Percentiles rank a stretch among this genome's conserved stretches.
phyloP scores from a whole-genome alignment of 64 coral and sea anemone species.

The Pocillopora damicornis region DNA sequence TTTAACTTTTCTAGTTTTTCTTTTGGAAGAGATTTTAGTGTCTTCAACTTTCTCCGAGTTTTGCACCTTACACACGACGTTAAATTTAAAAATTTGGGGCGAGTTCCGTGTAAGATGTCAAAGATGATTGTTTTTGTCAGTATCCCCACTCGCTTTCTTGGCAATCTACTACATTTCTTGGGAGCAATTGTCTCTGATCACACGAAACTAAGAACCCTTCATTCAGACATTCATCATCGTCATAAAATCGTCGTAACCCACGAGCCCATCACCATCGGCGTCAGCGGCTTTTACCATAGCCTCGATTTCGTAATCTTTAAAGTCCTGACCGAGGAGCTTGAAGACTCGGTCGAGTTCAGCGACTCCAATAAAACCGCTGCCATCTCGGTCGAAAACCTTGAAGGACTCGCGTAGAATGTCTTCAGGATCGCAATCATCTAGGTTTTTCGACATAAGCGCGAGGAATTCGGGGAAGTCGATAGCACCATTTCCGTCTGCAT shows the following conservation, averaged over 20 bases:
- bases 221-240: conserved; percentile 83
- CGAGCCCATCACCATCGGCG: conserved; percentile 73
- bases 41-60: background rate
- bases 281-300: conserved; percentile 83
- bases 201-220: background rate
- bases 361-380: conserved; percentile 66
- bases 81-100: background rate
- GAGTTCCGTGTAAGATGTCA: background rate
- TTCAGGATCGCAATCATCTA: conserved; percentile 79
- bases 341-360: conserved; percentile 76
- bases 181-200: background rate
- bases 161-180: background rate
- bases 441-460: conserved; percentile 68
- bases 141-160: background rate
- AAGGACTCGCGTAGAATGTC: conserved; percentile 83
- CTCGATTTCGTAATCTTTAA: conserved; percentile 90
- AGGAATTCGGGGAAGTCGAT: conserved; percentile 97
- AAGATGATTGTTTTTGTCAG: background rate
- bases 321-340: conserved; percentile 81
- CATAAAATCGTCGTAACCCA: conserved; percentile 69
- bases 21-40: no score
- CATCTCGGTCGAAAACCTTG: conserved; percentile 84
- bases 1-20: no score
- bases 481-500: conserved; percentile 90
- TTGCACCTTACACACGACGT: background rate